These are phyloP conservation scores for Pholis gunnellus DNA, from an alignment of 2,113 vertebrate species.

Conservation along the genomic window DNA sequence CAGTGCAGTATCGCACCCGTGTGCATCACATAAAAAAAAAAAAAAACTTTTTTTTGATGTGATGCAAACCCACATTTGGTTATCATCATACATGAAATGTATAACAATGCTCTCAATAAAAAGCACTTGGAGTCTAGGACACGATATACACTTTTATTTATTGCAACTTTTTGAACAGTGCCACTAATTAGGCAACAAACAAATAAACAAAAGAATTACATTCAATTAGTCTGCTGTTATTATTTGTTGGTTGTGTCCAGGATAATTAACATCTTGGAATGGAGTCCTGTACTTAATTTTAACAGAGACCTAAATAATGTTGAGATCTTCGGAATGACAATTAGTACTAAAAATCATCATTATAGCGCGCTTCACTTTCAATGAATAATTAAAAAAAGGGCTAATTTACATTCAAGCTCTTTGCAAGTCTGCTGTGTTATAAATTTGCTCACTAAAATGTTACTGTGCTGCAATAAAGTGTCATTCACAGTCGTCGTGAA, in stretches of 20 bases:
- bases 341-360: neutral
- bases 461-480: slow-evolving; percentile 12
- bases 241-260: neutral
- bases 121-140: neutral
- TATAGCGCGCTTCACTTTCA: neutral
- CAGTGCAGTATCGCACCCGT: neutral
- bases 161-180: neutral
- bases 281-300: neutral
- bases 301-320: neutral
- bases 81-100: neutral
- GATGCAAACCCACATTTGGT: neutral
- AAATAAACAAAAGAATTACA: neutral
- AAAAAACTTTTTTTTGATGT: neutral
- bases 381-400: neutral
- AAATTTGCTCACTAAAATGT: slow-evolving; percentile 8
- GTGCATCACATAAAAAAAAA: neutral
- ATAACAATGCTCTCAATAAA: neutral
- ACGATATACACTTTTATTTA: neutral
- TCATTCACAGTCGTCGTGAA: neutral
- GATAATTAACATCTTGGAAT: slow-evolving; percentile 21
- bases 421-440: neutral
- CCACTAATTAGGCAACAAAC: neutral
- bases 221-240: slow-evolving; percentile 9
- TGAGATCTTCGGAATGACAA: neutral
- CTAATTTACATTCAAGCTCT: neutral